phyloP scores from a whole-genome alignment of 2,797 vertebrate genomes.

The Syndactyla subalaris region DNA sequence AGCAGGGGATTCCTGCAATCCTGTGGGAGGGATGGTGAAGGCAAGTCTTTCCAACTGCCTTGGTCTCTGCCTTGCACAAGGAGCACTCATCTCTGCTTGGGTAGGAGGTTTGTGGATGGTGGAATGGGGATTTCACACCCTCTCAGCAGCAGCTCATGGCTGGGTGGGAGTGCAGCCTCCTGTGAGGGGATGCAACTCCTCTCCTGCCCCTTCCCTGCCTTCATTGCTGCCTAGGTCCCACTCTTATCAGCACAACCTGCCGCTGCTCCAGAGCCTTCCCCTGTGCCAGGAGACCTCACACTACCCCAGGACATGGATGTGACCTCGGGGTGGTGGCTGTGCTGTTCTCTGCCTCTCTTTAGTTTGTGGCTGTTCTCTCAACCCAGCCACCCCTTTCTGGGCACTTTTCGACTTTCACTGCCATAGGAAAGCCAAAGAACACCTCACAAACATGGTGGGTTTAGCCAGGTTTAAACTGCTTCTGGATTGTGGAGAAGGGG shows the following conservation, averaged over 20 bases:
- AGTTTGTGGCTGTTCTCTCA: background rate
- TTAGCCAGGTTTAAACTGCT: background rate
- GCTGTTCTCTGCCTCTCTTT: background rate
- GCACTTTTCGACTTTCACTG: background rate
- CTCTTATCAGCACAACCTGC: background rate
- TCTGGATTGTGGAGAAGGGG: accelerated
- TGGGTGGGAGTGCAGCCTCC: background rate
- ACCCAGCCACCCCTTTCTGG: background rate
- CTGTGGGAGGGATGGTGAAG: background rate
- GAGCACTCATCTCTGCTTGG: background rate
- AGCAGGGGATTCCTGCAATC: background rate
- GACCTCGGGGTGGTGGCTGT: background rate
- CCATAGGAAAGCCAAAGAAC: accelerated
- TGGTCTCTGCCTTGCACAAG: background rate
- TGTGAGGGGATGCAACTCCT: background rate
- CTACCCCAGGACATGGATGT: background rate
- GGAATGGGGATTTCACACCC: background rate
- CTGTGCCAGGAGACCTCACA: background rate
- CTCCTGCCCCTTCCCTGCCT: background rate
- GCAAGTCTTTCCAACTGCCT: background rate
- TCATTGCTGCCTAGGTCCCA: background rate
- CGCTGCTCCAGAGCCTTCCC: background rate
- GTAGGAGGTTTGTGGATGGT: accelerated
- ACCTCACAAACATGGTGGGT: accelerated
- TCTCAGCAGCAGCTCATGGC: background rate